A percentile compares a stretch with the other conserved stretches of the same genome.
Evolutionary conservation across 1,140 invertebrate genomes (phyloP).

Genomic region (Protaetia brevitarsis): DNA sequence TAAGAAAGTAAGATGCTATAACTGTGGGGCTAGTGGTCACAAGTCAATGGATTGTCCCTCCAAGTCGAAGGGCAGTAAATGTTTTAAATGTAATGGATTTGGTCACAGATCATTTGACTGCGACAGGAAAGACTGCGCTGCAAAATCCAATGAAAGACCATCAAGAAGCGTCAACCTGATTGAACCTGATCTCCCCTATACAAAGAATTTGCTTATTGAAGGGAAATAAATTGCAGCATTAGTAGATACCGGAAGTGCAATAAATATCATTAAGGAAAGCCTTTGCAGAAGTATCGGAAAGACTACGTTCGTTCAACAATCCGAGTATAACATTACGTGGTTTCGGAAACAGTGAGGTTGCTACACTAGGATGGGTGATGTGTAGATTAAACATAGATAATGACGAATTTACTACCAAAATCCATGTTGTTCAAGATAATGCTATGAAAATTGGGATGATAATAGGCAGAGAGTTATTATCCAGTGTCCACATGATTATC

Average conservation of each 20-base stretch:
- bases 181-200: not conserved
- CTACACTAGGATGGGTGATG: not conserved
- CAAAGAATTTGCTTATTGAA: not conserved
- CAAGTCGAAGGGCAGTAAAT: not conserved
- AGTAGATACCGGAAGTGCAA: not conserved
- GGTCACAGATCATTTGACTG: not conserved
- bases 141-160: not conserved
- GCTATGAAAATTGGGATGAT: not conserved
- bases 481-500: not conserved
- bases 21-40: not conserved
- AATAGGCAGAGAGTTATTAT: not conserved
- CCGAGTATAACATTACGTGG: not conserved
- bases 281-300: not conserved
- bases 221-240: not conserved
- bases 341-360: not conserved
- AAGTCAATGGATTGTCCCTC: not conserved
- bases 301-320: not conserved
- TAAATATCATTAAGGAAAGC: not conserved
- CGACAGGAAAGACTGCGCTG: not conserved
- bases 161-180: not conserved
- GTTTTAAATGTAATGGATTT: conserved; percentile 15
- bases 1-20: not conserved
- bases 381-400: not conserved
- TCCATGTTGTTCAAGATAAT: not conserved
- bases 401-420: not conserved